A percentile compares a stretch with the other conserved stretches of the same genome.
These are phyloP conservation scores for Dione juno DNA, from an alignment of 2,888 invertebrate genomes.

Conservation along the genomic window DNA sequence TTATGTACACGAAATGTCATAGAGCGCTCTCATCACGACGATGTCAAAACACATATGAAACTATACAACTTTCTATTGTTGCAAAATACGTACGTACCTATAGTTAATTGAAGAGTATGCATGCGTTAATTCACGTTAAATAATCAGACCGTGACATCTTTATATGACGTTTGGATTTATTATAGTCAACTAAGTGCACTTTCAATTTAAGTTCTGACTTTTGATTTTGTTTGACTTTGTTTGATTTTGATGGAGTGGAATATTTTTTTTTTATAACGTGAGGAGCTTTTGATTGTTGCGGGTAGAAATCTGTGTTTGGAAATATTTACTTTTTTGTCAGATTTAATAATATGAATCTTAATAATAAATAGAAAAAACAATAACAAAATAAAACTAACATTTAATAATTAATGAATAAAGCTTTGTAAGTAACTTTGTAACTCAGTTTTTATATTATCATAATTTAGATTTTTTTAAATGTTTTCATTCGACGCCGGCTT, in stretches of 20 bases:
- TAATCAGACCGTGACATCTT: constrained; percentile 29
- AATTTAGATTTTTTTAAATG: too few species aligned
- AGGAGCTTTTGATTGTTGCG: too few species aligned
- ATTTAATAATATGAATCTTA: too few species aligned
- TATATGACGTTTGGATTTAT: constrained; percentile 25
- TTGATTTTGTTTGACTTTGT: background rate
- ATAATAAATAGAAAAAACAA: too few species aligned
- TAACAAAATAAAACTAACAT: too few species aligned
- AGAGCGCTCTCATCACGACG: background rate
- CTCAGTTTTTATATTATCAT: too few species aligned
- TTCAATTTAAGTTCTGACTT: background rate
- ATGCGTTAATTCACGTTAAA: constrained; percentile 19
- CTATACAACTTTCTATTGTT: constrained; percentile 21
- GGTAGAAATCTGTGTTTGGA: too few species aligned
- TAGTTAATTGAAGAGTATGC: constrained; percentile 23
- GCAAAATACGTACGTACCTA: constrained; percentile 2
- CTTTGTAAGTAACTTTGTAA: too few species aligned
- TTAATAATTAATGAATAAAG: too few species aligned
- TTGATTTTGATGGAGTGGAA: background rate
- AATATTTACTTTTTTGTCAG: too few species aligned
- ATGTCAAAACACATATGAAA: constrained; percentile 7
- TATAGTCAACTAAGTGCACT: background rate
- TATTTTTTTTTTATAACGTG: too few species aligned
- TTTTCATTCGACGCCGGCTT: too few species aligned
- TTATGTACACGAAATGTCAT: constrained; percentile 5